These are phyloP conservation scores for Cichlasoma orientale DNA, from an alignment of 2,797 vertebrate species.

Conservation along the genomic window DNA sequence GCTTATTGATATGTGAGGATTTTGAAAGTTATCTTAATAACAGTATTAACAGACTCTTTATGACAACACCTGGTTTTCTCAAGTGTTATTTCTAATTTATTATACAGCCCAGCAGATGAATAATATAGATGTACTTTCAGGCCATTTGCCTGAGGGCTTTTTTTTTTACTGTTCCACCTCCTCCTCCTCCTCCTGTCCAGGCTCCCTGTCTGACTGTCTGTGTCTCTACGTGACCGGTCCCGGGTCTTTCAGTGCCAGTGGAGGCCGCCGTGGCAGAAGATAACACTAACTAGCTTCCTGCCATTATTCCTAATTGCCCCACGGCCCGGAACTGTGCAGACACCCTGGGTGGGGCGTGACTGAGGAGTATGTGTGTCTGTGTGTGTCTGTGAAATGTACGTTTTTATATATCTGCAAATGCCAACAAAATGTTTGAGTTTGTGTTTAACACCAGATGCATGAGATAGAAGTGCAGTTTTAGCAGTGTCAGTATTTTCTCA, in stretches of 20 bases:
- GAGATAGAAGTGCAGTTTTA: not conserved
- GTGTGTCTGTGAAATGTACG: slow-evolving; percentile 25
- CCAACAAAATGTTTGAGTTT: slow-evolving; percentile 4
- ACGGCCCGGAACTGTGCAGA: slow-evolving; percentile 69
- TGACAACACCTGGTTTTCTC: not conserved
- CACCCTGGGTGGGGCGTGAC: slow-evolving; percentile 79
- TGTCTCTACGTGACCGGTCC: slow-evolving; percentile 80
- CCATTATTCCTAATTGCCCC: slow-evolving; percentile 81
- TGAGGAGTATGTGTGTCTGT: slow-evolving; percentile 33
- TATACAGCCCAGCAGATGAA: slow-evolving; percentile 12
- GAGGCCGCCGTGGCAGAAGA: slow-evolving; percentile 74
- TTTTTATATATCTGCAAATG: slow-evolving; percentile 25
- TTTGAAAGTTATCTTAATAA: not conserved
- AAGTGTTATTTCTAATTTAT: slow-evolving; percentile 10
- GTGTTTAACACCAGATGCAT: not conserved
- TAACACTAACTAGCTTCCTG: slow-evolving; percentile 86
- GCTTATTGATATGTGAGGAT: not conserved
- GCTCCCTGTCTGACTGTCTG: slow-evolving; percentile 56
- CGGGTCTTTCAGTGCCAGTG: slow-evolving; percentile 65
- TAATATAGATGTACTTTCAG: slow-evolving; percentile 22
- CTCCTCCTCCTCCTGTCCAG: slow-evolving; percentile 17
- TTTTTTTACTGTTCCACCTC: not conserved
- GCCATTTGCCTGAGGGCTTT: slow-evolving; percentile 27
- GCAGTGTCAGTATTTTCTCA: not conserved
- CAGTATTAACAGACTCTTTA: not conserved